phyloP scores from a whole-genome alignment of 1,140 invertebrate genomes.

The Pemphigus obesinymphae region DNA sequence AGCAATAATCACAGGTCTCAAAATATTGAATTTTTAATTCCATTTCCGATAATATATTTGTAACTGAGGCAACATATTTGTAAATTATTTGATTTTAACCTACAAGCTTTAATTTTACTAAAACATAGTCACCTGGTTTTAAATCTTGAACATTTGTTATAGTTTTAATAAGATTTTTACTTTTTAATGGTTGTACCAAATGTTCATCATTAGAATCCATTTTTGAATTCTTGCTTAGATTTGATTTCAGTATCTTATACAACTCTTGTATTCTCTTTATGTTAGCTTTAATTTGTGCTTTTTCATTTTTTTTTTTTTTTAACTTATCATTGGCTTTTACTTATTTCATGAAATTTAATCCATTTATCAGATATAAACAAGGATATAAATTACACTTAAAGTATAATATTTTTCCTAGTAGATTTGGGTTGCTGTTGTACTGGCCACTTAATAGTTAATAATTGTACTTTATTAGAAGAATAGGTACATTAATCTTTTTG shows the following conservation, averaged over 20 bases:
- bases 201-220: no score
- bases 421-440: not conserved
- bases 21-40: not conserved
- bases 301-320: not conserved
- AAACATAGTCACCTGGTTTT: not conserved
- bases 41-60: not conserved
- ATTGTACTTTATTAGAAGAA: no score
- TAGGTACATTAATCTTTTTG: no score
- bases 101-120: not conserved
- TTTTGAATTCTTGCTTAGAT: no score
- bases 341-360: not conserved
- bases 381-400: not conserved
- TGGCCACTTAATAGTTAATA: not conserved
- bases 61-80: not conserved
- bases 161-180: no score
- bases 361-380: not conserved
- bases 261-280: not conserved
- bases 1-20: not conserved
- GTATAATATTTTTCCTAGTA: not conserved
- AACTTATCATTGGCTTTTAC: not conserved
- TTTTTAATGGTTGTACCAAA: no score
- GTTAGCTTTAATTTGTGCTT: no score
- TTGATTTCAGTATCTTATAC: not conserved
- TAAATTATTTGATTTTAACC: not conserved
- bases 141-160: no score